A percentile compares a stretch with the other conserved stretches of the same genome.
These are phyloP conservation scores for Notoglanidium macrostoma DNA, from an alignment of 2,797 vertebrate species.

Conservation along the genomic window DNA sequence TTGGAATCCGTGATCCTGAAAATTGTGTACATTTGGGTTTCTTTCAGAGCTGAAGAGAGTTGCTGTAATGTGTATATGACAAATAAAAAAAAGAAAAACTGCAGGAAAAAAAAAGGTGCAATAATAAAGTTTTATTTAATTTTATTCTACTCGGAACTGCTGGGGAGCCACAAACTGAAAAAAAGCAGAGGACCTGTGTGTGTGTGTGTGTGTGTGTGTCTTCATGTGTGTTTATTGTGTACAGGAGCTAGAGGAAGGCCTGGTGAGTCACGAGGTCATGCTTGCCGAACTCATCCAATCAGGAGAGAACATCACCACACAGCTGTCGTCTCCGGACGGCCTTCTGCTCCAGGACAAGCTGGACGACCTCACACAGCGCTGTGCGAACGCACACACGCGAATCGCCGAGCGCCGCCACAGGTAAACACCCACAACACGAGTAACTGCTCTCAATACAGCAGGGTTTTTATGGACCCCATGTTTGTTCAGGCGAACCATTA, in stretches of 20 bases:
- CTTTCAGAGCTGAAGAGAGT: background rate
- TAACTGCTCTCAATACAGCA: background rate
- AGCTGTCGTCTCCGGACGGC: conserved; percentile 82
- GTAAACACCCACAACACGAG: conserved; percentile 74
- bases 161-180: background rate
- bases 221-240: background rate
- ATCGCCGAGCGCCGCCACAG: conserved; percentile 81
- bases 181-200: background rate
- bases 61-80: too few relatives aligned
- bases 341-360: conserved; percentile 87
- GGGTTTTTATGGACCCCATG: background rate
- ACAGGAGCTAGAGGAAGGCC: conserved; percentile 89
- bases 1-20: background rate
- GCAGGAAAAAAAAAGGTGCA: too few relatives aligned
- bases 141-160: too few relatives aligned
- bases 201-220: background rate
- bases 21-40: background rate
- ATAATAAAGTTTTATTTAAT: too few relatives aligned
- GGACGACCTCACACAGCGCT: conserved; percentile 78
- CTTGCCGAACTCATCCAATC: conserved; percentile 76
- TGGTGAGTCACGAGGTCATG: conserved; percentile 80
- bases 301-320: conserved; percentile 84
- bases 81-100: too few relatives aligned
- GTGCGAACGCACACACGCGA: conserved; percentile 73
- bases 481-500: background rate